Evolutionary conservation across 2,113 vertebrate species (phyloP).

Genomic region (Mandrillus leucophaeus): DNA sequence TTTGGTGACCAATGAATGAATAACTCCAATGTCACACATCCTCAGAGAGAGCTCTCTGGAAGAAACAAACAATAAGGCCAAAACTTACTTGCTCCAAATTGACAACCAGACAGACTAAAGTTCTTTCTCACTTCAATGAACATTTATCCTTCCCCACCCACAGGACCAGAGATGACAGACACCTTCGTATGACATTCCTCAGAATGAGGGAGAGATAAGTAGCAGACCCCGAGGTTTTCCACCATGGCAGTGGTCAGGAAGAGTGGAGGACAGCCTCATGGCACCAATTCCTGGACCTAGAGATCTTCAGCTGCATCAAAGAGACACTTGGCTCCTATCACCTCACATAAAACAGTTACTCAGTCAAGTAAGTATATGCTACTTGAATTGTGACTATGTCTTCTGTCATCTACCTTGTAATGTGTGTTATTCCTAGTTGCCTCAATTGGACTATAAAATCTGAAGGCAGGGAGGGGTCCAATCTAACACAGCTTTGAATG

Average conservation of each 20-base stretch:
- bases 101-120: background rate
- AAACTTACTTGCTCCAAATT: constrained; percentile 1
- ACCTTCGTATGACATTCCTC: background rate
- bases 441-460: background rate
- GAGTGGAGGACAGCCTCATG: background rate
- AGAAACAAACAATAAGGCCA: background rate
- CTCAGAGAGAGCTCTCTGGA: background rate
- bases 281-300: background rate
- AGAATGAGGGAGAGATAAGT: background rate
- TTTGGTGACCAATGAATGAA: background rate
- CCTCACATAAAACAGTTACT: background rate
- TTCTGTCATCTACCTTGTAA: constrained; percentile 14
- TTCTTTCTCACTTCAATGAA: background rate
- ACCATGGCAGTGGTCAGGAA: background rate
- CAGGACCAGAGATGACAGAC: background rate
- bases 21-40: background rate
- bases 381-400: background rate
- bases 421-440: constrained; percentile 1
- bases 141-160: background rate
- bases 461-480: background rate
- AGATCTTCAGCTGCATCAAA: background rate
- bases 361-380: background rate
- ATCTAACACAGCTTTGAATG: background rate
- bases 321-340: background rate
- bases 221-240: background rate